These are phyloP conservation scores for Liolophura sinensis DNA, from an alignment of 1,140 invertebrate species.

Conservation along the genomic window DNA sequence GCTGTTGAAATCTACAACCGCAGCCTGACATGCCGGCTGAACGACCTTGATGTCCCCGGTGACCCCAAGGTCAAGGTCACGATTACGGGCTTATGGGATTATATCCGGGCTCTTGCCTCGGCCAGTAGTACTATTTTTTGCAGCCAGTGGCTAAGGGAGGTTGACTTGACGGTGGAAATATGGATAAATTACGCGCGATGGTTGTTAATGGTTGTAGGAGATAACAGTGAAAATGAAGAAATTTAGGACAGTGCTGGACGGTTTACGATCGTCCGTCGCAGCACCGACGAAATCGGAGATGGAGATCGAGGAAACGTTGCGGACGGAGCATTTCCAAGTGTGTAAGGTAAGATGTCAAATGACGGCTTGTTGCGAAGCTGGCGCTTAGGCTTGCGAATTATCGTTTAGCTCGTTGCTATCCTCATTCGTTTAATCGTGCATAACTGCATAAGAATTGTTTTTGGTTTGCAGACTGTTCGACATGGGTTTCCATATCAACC, in stretches of 20 bases:
- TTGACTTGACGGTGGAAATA: too few species aligned
- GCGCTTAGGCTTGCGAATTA: slow-evolving; percentile 6
- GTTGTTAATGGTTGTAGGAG: too few species aligned
- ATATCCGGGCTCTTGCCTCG: too few species aligned
- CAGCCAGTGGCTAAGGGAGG: too few species aligned
- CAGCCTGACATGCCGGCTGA: too few species aligned
- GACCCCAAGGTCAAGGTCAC: too few species aligned
- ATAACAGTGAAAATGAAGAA: slow-evolving; percentile 38
- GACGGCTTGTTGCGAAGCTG: slow-evolving; percentile 12
- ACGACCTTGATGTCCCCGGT: too few species aligned
- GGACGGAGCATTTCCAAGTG: slow-evolving; percentile 47
- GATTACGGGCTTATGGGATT: too few species aligned
- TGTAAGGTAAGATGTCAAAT: slow-evolving; percentile 38
- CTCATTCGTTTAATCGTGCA: background rate
- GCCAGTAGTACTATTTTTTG: too few species aligned
- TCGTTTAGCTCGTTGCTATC: slow-evolving; percentile 7
- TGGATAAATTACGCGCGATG: too few species aligned
- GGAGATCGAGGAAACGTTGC: slow-evolving; percentile 48
- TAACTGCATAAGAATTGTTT: slow-evolving; percentile 8
- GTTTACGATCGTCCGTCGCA: slow-evolving; percentile 43
- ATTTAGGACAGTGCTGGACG: slow-evolving; percentile 48
- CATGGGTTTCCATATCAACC: slow-evolving; percentile 99
- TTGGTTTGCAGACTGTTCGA: slow-evolving; percentile 84
- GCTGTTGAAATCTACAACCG: too few species aligned
- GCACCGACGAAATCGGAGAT: slow-evolving; percentile 43